Base-by-base conservation (phyloP, 2,797 vertebrate species). In the Pangasius mekongensis region DNA sequence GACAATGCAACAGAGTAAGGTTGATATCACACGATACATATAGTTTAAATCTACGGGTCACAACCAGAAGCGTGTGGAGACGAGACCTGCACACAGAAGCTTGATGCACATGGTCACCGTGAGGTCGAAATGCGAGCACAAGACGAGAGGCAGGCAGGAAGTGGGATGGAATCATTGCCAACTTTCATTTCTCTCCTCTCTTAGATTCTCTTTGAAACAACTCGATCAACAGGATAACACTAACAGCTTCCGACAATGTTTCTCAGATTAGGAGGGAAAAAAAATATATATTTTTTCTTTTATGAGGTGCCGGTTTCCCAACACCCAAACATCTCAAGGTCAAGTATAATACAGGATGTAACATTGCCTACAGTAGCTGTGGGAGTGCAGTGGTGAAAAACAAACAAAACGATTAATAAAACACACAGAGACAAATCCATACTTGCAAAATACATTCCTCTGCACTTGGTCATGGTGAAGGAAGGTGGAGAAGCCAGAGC, bases 331-430 rank as follows among this genome's bases (percentile, higher is more conserved):
- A 69, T n/a, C 87, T 84, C 90, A 90, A 69, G 81, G 83, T 95
- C 92, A 94, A 94, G 93, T 95, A 93, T 91, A 93, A 93, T 91
- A 93, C 90, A 85, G 87, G 93, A 93, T 94, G 94, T 94, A 95
- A 95, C 94, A 94, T 91, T 66, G 88, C 91, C 64, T 92, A 91
- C 90, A 94, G 91, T 90, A 92, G 91, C 87, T 92, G 47, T 92
- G 82, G 91, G 88, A 93, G 89, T 87, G 89, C 67, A 92, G 85
- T 91, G 87, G 87, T 83, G 84, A 86, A 85, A 93, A 88, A 5
- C 39, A 39, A 39, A 33, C 33, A 9, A 27, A 93, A 8, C 22
- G 30, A 56, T 22, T 20, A 84, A 87, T 47, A 18, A 67, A 58
- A 87, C 80, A 88, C 47, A 77, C 18, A 76, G 9, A 80, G 10